phyloP scores from a whole-genome alignment of 2,888 invertebrate species.

The Fabriciana adippe region DNA sequence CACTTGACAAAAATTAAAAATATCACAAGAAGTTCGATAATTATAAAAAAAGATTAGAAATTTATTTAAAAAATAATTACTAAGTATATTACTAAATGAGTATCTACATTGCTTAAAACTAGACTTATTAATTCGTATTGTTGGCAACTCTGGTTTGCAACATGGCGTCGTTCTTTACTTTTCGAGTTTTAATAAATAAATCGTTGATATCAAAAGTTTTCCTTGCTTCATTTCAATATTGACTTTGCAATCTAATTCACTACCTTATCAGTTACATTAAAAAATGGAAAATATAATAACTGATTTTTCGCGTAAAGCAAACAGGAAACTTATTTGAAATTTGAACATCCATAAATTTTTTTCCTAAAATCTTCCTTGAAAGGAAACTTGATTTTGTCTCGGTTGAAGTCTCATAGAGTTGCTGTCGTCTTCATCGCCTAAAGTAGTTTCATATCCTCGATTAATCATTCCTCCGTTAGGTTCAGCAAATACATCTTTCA shows the following conservation, averaged over 20 bases:
- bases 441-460: conserved; percentile 87
- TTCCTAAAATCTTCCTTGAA: conserved; percentile 70
- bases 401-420: conserved; percentile 89
- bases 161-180: background rate
- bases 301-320: background rate
- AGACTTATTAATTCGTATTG: conserved; percentile 47
- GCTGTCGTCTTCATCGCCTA: conserved; percentile 85
- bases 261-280: no score
- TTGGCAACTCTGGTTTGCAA: conserved; percentile 54
- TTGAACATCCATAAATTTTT: conserved; percentile 28
- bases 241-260: no score
- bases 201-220: background rate
- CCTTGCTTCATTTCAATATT: background rate
- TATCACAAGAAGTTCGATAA: conserved; percentile 67
- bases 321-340: background rate
- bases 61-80: conserved; percentile 41
- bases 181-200: conserved; percentile 7
- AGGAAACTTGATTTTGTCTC: conserved; percentile 85
- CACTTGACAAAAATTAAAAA: conserved; percentile 46
- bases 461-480: conserved; percentile 87
- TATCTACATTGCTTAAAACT: conserved; percentile 55
- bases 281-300: background rate
- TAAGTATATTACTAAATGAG: conserved; percentile 50
- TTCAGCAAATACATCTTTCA: conserved; percentile 90
- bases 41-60: conserved; percentile 40